Conservation (phyloP, 1,140 invertebrate genomes). For the Babylonia areolata region DNA sequence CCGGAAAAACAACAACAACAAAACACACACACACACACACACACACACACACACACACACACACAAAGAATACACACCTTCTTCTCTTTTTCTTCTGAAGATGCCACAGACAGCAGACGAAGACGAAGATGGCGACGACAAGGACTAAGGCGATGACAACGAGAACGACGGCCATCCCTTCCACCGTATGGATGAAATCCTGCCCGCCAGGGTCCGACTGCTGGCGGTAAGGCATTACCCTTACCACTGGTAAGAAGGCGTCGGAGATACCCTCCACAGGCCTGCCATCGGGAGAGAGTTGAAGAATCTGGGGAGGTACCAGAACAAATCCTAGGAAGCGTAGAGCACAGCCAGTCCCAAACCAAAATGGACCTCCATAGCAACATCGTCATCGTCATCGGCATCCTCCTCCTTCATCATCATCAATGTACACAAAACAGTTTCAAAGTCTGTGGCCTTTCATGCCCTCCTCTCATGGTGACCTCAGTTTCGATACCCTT, state of each 20-base stretch:
- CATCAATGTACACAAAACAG: too few relatives aligned
- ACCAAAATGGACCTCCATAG: too few relatives aligned
- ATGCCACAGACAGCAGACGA: conserved; percentile 1
- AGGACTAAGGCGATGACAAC: not conserved
- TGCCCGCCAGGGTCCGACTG: not conserved
- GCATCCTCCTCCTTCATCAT: too few relatives aligned
- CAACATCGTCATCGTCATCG: too few relatives aligned
- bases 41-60: too few relatives aligned
- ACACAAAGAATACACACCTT: not conserved
- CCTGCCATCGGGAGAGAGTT: conserved; percentile 11
- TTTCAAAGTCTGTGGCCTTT: too few relatives aligned
- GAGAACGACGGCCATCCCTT: not conserved
- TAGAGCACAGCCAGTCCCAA: too few relatives aligned
- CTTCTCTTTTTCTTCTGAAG: not conserved
- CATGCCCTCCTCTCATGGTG: too few relatives aligned
- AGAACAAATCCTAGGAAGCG: too few relatives aligned
- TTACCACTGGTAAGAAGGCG: not conserved
- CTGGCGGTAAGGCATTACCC: conserved; percentile 24
- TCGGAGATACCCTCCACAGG: not conserved
- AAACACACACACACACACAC: too few relatives aligned
- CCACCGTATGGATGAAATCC: not conserved
- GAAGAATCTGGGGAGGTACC: conserved; percentile 22
- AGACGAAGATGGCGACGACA: conserved; percentile 7
- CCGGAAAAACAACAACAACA: too few relatives aligned
- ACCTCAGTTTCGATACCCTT: too few relatives aligned